Base-by-base conservation (phyloP, 2,888 invertebrate genomes). In the Uropetala carovei region DNA sequence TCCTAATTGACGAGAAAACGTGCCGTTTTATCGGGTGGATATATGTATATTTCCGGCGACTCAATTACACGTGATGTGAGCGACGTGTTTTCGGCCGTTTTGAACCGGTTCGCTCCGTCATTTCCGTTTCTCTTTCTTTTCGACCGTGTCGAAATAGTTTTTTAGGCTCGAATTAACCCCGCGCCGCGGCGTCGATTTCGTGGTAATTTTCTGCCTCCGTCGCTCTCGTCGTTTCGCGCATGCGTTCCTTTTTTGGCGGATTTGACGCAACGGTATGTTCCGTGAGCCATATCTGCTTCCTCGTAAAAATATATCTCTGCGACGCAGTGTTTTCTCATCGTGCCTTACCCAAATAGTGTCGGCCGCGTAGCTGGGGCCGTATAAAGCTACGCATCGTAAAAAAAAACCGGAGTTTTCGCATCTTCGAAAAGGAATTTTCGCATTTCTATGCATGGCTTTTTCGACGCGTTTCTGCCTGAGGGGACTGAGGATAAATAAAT, bases 311-410 rank as follows among this genome's bases (percentile, higher is more conserved):
- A 27, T 27, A 75, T 75, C 75, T 27, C 22, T 5, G 27, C 22
- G 75, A 22, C 68, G 13, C 13, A 22, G 68, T 68, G 68, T 27
- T 18, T 75, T 75, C 27, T 75, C 22, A 22, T 22, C 3, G 27
- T 68, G 68, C 68, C 18, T 68, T 68, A n/a, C 75, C 75, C 75
- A 75, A 75, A 75, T 75, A 75, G 18, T 27, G 75, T 75, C 75
- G 22, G 13, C 18, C 9, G 75, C 75, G 27, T n/a, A 68, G 27
- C 43, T 43, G 75, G 75, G 22, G 75, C 27, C 43, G 5, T 43
- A 43, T 43, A n/a, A n/a, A 43, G 75, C 27, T 75, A 1, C 75
- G 75, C 8, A 27, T 75, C 75, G 18, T 75, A 75, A 75, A 43
- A 75, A 75, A 13, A 75, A 22, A 10, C 10, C 43, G 43, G 5